Base-by-base conservation (phyloP, 2,888 invertebrate species). In the Selenia dentaria region DNA sequence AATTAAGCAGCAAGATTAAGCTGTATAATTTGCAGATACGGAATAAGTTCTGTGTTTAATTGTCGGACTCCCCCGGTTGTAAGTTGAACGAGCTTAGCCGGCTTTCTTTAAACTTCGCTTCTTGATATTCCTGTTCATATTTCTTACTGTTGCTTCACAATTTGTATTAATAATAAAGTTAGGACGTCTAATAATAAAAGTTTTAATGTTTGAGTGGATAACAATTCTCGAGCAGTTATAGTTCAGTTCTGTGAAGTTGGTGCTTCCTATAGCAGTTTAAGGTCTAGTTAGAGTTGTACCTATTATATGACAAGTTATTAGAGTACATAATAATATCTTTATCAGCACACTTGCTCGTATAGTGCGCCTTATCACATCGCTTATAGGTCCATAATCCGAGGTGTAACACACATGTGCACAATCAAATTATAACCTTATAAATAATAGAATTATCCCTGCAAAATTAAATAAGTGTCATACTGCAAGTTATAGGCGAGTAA, bases 11-110 rank as follows among this genome's bases (percentile, higher is more conserved):
- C 38, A 43, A 51, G 48, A 55, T 55, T 49, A 54, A 57, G 50
- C 51, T 45, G 57, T 61, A 51, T 51, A 57, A 53, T 55, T 55
- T 54, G 44, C 55, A 44, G 52, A 42, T 42, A 39, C 46, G 43
- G 40, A 54, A 50, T 48, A 55, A 55, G 41, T 51, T 54, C 38
- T 38, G 24, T 37, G 50, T 54, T 54, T 57, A 57, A 59, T 59
- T 57, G 55, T 57, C 38, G 40, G 45, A 36, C 41, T 41, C 34
- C 34, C 42, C 24, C 35, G 14, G 42, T 28, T 25, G 46, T 53
- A 55, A 40, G 31, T 24, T 27, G 50, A 40, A 39, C 34, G 34
- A 36, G 32, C 46, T 41, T 25, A 36, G 36, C 40, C 31, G 37
- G 28, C 47, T 54, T 54, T 49, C 54, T 57, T 44, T 53, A 41